Conservation (phyloP, 2,888 invertebrate genomes). For the Acanthacorydalis orientalis region DNA sequence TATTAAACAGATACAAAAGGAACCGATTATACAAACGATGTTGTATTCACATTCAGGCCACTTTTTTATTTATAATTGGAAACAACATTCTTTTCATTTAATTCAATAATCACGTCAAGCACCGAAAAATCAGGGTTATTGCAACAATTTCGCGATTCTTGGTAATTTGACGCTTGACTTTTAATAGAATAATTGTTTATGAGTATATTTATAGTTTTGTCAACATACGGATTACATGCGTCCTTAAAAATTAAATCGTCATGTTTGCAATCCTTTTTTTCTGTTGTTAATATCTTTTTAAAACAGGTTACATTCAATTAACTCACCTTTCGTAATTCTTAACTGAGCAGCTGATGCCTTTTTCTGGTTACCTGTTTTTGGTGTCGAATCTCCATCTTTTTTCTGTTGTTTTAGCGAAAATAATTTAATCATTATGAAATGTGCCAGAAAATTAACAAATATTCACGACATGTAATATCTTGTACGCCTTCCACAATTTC, state of each 20-base stretch:
- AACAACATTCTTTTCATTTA: too few relatives aligned
- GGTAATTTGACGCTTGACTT: not conserved
- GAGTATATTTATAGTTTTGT: too few relatives aligned
- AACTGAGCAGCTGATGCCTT: constrained; percentile 94
- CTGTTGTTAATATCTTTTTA: too few relatives aligned
- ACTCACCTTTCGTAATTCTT: constrained; percentile 87
- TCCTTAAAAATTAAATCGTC: too few relatives aligned
- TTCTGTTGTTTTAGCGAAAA: constrained; percentile 97
- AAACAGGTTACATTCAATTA: not conserved
- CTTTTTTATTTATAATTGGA: too few relatives aligned
- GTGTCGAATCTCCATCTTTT: constrained; percentile 84
- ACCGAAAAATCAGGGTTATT: constrained; percentile 8
- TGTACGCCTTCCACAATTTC: not conserved
- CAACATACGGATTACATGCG: too few relatives aligned
- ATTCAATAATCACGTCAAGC: not conserved
- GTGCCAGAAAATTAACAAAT: constrained; percentile 6
- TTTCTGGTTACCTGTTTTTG: constrained; percentile 61
- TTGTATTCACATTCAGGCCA: too few relatives aligned
- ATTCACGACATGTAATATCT: constrained; percentile 1
- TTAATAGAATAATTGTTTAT: not conserved
- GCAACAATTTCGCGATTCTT: not conserved
- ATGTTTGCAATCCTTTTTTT: too few relatives aligned
- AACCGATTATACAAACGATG: too few relatives aligned
- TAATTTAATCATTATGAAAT: constrained; percentile 77
- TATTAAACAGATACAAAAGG: too few relatives aligned